Conservation (phyloP, 2,113 vertebrate genomes). For the Gopherus flavomarginatus region DNA sequence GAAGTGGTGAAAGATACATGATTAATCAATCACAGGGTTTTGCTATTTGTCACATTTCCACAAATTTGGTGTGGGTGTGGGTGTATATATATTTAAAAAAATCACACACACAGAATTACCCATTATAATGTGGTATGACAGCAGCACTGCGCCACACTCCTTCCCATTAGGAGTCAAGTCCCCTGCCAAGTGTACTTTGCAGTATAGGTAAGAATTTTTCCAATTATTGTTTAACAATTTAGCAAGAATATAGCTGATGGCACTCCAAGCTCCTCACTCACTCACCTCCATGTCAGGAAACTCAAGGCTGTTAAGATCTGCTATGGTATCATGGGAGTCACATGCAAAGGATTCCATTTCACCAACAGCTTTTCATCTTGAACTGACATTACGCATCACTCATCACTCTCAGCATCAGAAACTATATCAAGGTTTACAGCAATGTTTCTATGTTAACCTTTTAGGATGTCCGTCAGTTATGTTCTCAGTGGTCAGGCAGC, state of each 20-base stretch:
- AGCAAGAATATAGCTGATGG: background rate
- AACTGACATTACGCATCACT: conserved; percentile 52
- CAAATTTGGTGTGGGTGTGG: background rate
- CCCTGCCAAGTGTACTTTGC: background rate
- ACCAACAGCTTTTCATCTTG: conserved; percentile 47
- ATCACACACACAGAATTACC: background rate
- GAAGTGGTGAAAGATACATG: background rate
- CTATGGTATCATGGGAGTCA: background rate
- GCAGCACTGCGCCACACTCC: background rate
- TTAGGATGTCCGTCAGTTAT: conserved; percentile 37
- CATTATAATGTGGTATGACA: background rate
- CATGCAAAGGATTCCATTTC: conserved; percentile 37
- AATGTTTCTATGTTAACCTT: conserved; percentile 49
- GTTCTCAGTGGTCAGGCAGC: background rate
- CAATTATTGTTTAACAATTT: background rate
- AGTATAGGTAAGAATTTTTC: background rate
- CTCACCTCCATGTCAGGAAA: conserved; percentile 21
- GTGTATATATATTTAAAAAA: background rate
- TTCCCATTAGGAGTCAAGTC: background rate
- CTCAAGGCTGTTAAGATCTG: conserved; percentile 34
- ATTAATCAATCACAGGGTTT: background rate
- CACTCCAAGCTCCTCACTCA: background rate
- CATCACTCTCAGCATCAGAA: conserved; percentile 55
- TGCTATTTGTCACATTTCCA: background rate
- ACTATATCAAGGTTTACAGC: conserved; percentile 10